phyloP scores from a whole-genome alignment of 2,113 vertebrate genomes.

The Genyomyrus donnyi region DNA sequence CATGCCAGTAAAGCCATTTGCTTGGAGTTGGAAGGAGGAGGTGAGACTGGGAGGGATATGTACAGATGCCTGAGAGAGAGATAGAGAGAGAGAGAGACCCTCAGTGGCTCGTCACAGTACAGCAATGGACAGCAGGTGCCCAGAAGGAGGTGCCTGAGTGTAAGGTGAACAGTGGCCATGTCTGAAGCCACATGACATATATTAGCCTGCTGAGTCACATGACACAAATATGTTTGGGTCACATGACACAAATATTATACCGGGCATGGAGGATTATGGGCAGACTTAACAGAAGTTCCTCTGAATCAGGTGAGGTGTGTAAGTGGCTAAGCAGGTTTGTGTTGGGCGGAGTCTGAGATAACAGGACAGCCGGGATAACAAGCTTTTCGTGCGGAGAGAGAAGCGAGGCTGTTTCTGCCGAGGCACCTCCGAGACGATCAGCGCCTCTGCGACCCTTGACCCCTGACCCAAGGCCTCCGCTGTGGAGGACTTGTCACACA shows the following conservation, averaged over 20 bases:
- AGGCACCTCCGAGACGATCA: not conserved
- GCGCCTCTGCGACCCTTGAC: not conserved
- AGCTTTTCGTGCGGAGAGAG: not conserved
- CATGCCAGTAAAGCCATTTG: conserved; percentile 12
- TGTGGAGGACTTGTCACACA: not conserved
- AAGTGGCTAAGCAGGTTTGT: not conserved
- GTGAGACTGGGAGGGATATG: not conserved
- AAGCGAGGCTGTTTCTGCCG: not conserved
- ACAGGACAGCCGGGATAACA: not conserved
- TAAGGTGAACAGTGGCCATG: not conserved
- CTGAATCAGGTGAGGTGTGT: not conserved
- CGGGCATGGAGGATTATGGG: not conserved
- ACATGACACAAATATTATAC: not conserved
- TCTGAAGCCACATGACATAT: not conserved
- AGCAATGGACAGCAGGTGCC: not conserved
- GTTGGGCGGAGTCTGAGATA: not conserved
- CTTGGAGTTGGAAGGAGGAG: not conserved
- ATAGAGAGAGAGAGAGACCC: not conserved
- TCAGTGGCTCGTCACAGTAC: not conserved
- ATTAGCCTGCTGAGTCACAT: not conserved
- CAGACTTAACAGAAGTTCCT: not conserved
- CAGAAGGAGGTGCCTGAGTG: not conserved
- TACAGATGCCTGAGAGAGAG: not conserved
- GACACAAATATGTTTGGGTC: not conserved
- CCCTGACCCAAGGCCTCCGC: not conserved